These are phyloP conservation scores for Chrysemys picta DNA, from an alignment of 2,113 vertebrate species.

Conservation along the genomic window DNA sequence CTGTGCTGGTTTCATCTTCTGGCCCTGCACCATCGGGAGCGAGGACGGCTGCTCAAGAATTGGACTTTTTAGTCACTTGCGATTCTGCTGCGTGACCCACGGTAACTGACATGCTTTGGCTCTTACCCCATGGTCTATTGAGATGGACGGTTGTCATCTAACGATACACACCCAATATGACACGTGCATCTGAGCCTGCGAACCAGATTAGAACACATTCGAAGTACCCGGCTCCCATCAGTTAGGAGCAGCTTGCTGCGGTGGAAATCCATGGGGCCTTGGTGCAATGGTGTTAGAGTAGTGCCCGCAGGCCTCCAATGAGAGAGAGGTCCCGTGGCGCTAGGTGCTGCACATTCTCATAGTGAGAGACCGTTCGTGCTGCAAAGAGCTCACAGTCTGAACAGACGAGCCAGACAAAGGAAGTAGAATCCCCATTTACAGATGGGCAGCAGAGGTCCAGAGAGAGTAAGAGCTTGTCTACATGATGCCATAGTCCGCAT, in stretches of 20 bases:
- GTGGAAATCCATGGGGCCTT: not conserved
- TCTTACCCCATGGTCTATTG: no score
- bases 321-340: no score
- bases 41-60: not conserved
- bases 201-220: not conserved
- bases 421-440: not conserved
- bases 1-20: no score
- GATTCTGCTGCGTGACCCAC: not conserved
- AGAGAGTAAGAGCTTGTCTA: not conserved
- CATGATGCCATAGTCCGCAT: no score
- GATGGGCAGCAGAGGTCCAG: not conserved
- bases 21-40: no score
- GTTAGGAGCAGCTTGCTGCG: not conserved
- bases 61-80: not conserved
- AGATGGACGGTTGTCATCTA: not conserved
- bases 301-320: no score
- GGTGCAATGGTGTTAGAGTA: no score
- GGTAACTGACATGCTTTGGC: not conserved
- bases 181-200: not conserved
- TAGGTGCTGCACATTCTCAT: no score
- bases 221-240: not conserved
- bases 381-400: no score
- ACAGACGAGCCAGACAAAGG: not conserved
- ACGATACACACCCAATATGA: not conserved
- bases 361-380: no score